Conservation (phyloP, 2,797 vertebrate genomes). For the Mormyrus proboscirostris region DNA sequence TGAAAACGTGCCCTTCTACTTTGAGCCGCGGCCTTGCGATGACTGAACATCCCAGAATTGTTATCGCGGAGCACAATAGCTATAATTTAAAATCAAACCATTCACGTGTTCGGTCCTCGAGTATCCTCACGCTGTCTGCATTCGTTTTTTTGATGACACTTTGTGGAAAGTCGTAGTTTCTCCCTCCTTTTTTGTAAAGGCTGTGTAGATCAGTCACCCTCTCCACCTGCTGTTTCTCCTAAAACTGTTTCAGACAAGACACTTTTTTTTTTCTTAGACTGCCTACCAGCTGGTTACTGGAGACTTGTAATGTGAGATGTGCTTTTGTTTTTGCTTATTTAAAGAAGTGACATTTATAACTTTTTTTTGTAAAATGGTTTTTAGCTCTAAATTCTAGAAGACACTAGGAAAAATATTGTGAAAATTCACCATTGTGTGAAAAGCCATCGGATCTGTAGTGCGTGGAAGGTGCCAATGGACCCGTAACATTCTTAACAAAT, state of each 20-base stretch:
- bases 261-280: slow-evolving; percentile 42
- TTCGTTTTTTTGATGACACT: neutral
- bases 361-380: slow-evolving; percentile 20
- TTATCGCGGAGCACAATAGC: slow-evolving; percentile 16
- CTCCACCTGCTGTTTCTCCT: slow-evolving; percentile 39
- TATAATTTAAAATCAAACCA: neutral
- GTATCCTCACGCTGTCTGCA: neutral
- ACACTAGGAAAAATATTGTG: neutral
- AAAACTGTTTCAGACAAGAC: slow-evolving; percentile 28
- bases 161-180: slow-evolving; percentile 8
- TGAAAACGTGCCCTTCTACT: slow-evolving; percentile 25
- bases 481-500: neutral
- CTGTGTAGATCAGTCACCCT: slow-evolving; percentile 11
- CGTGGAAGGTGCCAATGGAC: neutral
- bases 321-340: slow-evolving; percentile 32
- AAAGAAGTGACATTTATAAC: slow-evolving; percentile 19
- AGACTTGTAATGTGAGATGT: slow-evolving; percentile 43
- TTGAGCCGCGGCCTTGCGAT: slow-evolving; percentile 28
- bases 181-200: neutral
- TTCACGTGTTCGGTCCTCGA: neutral
- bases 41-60: slow-evolving; percentile 21
- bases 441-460: neutral
- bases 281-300: slow-evolving; percentile 76
- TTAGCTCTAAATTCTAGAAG: neutral
- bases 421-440: neutral